These are phyloP conservation scores for Xestia ashworthii DNA, from an alignment of 2,888 invertebrate species.

Conservation along the genomic window DNA sequence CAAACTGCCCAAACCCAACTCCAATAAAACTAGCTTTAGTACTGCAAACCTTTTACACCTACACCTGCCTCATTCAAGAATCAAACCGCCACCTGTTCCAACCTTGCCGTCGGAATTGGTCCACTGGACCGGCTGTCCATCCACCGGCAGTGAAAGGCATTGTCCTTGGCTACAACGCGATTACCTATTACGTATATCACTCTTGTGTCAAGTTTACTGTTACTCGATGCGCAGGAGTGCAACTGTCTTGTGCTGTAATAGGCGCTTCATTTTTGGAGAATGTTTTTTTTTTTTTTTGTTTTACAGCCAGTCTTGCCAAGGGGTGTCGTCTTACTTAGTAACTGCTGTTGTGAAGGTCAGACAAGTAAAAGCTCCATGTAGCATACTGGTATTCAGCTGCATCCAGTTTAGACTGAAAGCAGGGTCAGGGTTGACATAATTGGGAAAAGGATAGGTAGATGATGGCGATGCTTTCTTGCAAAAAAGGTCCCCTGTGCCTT, in stretches of 20 bases:
- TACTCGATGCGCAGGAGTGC: slow-evolving; percentile 39
- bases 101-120: slow-evolving; percentile 49
- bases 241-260: not conserved
- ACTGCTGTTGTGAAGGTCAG: not conserved
- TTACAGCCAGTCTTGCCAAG: not conserved
- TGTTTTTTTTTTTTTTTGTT: not conserved
- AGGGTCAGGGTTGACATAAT: not conserved
- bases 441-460: not conserved
- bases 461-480: not conserved
- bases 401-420: not conserved
- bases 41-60: slow-evolving; percentile 9
- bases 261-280: not conserved
- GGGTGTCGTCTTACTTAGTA: not conserved
- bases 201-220: slow-evolving; percentile 65
- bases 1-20: not conserved
- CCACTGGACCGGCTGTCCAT: slow-evolving; percentile 45
- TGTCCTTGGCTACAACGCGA: slow-evolving; percentile 70
- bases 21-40: slow-evolving; percentile 1
- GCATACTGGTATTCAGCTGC: not conserved
- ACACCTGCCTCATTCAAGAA: slow-evolving; percentile 21
- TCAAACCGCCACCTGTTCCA: slow-evolving; percentile 28
- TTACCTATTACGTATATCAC: slow-evolving; percentile 55
- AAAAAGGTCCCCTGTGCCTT: not conserved
- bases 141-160: slow-evolving; percentile 71
- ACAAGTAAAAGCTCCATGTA: not conserved